These are phyloP conservation scores for Anthophora plumipes DNA, from an alignment of 2,888 invertebrate genomes.

Conservation along the genomic window DNA sequence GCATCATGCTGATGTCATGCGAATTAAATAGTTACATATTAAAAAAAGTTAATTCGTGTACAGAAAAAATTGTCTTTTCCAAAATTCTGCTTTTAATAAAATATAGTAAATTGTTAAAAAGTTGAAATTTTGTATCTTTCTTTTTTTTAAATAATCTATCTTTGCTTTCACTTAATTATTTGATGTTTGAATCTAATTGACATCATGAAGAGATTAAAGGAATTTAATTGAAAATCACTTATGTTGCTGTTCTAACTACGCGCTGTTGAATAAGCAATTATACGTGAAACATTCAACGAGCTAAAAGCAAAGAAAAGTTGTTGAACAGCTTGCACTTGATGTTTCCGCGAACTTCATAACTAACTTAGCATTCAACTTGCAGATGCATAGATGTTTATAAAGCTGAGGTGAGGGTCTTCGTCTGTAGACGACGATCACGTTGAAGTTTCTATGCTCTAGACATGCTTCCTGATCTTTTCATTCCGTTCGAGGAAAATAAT, in stretches of 20 bases:
- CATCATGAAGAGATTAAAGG: neutral
- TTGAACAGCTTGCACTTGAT: slow-evolving; percentile 24
- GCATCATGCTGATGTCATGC: too few relatives aligned
- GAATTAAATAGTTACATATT: too few relatives aligned
- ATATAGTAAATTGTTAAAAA: neutral
- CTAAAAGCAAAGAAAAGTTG: slow-evolving; percentile 22
- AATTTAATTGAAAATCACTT: slow-evolving; percentile 3
- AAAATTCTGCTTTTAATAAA: neutral
- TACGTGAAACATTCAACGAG: slow-evolving; percentile 24
- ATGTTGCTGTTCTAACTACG: neutral
- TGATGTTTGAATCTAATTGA: neutral
- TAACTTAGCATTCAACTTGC: slow-evolving; percentile 10
- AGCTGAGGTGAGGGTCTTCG: slow-evolving; percentile 13
- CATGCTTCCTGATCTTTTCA: neutral
- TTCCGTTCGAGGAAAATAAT: too few relatives aligned
- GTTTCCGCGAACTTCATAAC: slow-evolving; percentile 27
- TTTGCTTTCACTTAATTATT: neutral
- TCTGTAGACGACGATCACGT: neutral
- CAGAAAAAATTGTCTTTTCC: slow-evolving; percentile 21
- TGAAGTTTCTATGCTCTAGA: neutral
- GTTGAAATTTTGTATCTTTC: neutral
- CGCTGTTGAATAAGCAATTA: slow-evolving; percentile 13
- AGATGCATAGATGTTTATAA: slow-evolving; percentile 30
- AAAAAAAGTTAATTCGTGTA: slow-evolving; percentile 3
- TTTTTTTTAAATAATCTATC: neutral